Evolutionary conservation across 1,140 invertebrate species (phyloP), one percentile per base, ranked within the genome.

Genomic region (Drosophila pruinosa): DNA sequence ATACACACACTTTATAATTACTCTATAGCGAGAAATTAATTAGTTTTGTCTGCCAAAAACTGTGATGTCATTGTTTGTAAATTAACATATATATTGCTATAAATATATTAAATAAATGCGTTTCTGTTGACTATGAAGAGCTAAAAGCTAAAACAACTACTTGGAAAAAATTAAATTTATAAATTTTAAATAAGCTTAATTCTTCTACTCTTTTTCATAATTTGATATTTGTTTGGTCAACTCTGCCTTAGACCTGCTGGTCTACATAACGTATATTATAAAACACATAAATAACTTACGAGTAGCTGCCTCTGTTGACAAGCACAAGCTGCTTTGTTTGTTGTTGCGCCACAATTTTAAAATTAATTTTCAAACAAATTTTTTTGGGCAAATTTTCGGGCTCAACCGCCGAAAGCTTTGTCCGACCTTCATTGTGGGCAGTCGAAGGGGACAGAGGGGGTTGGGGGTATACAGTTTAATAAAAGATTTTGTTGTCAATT

Each of bases 401-500:
- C 21, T n/a, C 21, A 47, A 34, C 26, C 21, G 14, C 21, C 21
- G 17, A 56, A 12, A 12, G 41, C 7, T 19, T 28, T 45, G 41
- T 41, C 50, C 47, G 56, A 74, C 58, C 76, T 75, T 79, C 63
- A 63, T 53, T 70, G 72, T 50, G 69, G 19, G 52, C 14, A 10
- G 28, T 4, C 26, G 6, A n/a, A 8, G 1, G 26, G 14, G 14
- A 1, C 10, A 22, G 45, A 5, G 19, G 8, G n/a, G 4, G 21
- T 12, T 5, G 31, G 28, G 4, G 28, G 43, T n/a, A n/a, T n/a
- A 7, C 22, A 15, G 43, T 24, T 53, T 48, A 57, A 65, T 59
- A 57, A 72, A 61, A 52, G 41, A 65, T 72, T 75, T 63, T 43
- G 48, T 64, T 85, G 80, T 85, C 80, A 76, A 80, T 80, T 83